Evolutionary conservation across 37 sponge, comb jelly and placozoan genomes (phyloP).

Genomic region (Hormiphora californensis): DNA sequence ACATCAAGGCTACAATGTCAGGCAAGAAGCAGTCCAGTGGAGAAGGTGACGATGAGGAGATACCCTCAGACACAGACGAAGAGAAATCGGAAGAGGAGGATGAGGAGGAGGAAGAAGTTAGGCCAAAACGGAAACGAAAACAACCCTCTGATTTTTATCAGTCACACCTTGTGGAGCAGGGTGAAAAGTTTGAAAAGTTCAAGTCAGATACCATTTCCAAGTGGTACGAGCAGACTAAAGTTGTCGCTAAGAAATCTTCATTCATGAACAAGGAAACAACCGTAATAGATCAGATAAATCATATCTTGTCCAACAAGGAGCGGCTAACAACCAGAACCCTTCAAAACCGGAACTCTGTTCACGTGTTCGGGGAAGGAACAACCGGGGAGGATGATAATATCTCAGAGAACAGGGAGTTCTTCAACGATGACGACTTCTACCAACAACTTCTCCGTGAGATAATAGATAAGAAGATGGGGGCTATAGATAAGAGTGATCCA

Average conservation of each 20-base stretch:
- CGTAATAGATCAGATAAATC: background rate
- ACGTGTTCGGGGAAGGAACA: background rate
- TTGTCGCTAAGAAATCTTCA: background rate
- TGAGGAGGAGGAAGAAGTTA: no score
- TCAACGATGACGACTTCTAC: slow-evolving; percentile 29
- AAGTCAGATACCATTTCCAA: background rate
- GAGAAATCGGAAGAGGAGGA: background rate
- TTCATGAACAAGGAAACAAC: slow-evolving; percentile 13
- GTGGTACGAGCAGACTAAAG: slow-evolving; percentile 36
- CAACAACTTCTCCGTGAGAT: slow-evolving; percentile 19
- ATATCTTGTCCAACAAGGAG: slow-evolving; percentile 7
- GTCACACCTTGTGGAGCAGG: background rate
- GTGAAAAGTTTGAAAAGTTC: background rate
- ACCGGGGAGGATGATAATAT: background rate
- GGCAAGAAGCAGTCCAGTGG: background rate
- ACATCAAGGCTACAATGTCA: background rate
- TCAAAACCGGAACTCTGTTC: background rate
- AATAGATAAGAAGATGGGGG: slow-evolving; percentile 32
- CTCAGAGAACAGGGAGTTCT: background rate
- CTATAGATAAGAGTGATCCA: background rate
- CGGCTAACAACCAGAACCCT: background rate
- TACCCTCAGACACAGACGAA: slow-evolving; percentile 23
- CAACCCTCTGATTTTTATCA: slow-evolving; percentile 16
- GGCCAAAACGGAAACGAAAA: background rate
- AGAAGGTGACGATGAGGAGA: slow-evolving; percentile 13